Base-by-base conservation (phyloP, 2,888 invertebrate species). In the Pyrocoelia pectoralis region DNA sequence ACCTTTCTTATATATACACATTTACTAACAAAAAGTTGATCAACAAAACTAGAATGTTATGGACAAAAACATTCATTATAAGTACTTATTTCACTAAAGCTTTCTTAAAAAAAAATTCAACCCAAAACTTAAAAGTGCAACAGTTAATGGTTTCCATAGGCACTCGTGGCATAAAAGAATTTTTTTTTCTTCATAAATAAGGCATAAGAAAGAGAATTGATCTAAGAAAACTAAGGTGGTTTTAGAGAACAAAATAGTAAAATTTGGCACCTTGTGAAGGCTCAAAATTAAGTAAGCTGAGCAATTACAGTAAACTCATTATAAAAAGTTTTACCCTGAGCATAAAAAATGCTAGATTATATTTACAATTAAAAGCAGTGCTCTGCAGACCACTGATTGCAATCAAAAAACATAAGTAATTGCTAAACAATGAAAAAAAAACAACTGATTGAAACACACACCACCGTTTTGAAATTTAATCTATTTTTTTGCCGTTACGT, bases 401-500 rank as follows among this genome's bases (percentile, higher is more conserved):
- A 13, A 15, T 41, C n/a, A n/a, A 29, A 5, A 46, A 50, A 49
- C 29, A 40, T n/a, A n/a, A n/a, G n/a, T n/a, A 56, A 4, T 18
- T 18, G 17, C 40, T 38, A 17, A n/a, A n/a, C n/a, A n/a, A n/a
- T n/a, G 48, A 33, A 28, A 29, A 19, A 49, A 49, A 29, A 2
- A 13, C 29, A 28, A 29, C 8, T 29, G 29, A 49, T 50, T 12
- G 15, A 17, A 49, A 24, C 19, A 19, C 12, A 29, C 41, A 17
- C 38, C 29, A 33, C 6, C 13, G 29, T 38, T n/a, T 5, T 14
- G 5, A 33, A 33, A 33, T 19, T 60, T 73, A 73, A 48, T 73
- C 70, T 15, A 69, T 65, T 55, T 74, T 74, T 61, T 71, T 74
- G 19, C 71, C 69, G 53, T 68, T 68, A 43, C 63, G 58, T 66